Evolutionary conservation across 2,797 vertebrate genomes (phyloP).

Genomic region (Darevskia nairensis): DNA sequence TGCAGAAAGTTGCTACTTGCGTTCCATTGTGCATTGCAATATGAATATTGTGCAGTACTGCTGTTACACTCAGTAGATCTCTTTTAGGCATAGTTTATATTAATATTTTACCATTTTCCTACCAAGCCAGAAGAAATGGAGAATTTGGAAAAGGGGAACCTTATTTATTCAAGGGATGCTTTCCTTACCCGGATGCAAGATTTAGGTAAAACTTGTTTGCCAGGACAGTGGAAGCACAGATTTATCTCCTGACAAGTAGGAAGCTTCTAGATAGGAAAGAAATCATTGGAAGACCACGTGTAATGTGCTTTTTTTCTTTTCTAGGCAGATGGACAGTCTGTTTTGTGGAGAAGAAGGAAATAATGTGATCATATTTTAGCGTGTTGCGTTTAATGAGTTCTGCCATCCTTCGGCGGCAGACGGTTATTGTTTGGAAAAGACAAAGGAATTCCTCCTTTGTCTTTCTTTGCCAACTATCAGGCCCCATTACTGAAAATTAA

Average conservation of each 20-base stretch:
- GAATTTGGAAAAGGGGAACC: slow-evolving; percentile 14
- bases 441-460: slow-evolving; percentile 76
- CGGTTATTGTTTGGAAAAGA: slow-evolving; percentile 64
- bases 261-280: background rate
- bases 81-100: background rate
- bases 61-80: background rate
- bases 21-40: background rate
- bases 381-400: slow-evolving; percentile 69
- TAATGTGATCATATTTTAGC: slow-evolving; percentile 61
- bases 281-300: slow-evolving; percentile 37
- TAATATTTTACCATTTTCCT: background rate
- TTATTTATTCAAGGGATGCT: background rate
- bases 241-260: background rate
- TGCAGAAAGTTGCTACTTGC: slow-evolving; percentile 28
- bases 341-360: slow-evolving; percentile 49
- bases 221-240: background rate
- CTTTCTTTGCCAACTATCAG: slow-evolving; percentile 84
- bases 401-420: slow-evolving; percentile 56
- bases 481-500: slow-evolving; percentile 91
- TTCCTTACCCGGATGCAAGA: slow-evolving; percentile 40
- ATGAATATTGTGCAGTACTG: background rate
- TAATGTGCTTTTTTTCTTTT: slow-evolving; percentile 26
- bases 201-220: background rate
- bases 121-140: background rate
- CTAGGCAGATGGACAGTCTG: slow-evolving; percentile 46